Conservation (phyloP, 2,797 vertebrate genomes). For the Telmatherina bonti region DNA sequence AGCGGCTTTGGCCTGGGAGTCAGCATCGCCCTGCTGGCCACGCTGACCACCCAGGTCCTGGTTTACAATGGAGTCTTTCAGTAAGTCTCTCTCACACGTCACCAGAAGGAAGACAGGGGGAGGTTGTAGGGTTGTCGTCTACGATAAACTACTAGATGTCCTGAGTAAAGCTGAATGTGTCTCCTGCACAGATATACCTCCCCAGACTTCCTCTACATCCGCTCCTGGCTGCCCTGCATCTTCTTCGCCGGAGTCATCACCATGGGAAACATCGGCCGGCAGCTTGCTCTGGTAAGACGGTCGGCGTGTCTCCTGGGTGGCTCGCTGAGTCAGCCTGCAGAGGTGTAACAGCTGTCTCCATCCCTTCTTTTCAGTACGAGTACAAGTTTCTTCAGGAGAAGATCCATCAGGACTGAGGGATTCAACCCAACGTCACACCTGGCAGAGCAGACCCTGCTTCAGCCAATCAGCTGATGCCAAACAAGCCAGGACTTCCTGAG, state of each 20-base stretch:
- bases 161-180: not conserved
- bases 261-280: slow-evolving; percentile 96
- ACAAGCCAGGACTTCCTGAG: slow-evolving; percentile 14
- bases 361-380: slow-evolving; percentile 86
- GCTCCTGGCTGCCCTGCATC: slow-evolving; percentile 97
- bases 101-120: too few relatives aligned
- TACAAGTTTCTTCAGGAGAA: slow-evolving; percentile 92
- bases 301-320: too few relatives aligned
- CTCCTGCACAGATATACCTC: slow-evolving; percentile 88
- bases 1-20: slow-evolving; percentile 93
- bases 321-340: too few relatives aligned
- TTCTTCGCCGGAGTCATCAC: slow-evolving; percentile 98
- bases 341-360: not conserved
- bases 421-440: not conserved
- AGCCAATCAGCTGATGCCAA: not conserved
- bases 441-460: not conserved
- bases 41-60: slow-evolving; percentile 90
- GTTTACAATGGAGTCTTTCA: slow-evolving; percentile 96
- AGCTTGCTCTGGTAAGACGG: slow-evolving; percentile 91
- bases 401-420: slow-evolving; percentile 90
- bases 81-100: slow-evolving; percentile 80
- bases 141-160: too few relatives aligned
- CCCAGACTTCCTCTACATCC: slow-evolving; percentile 95
- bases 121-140: too few relatives aligned
- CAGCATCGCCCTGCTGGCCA: slow-evolving; percentile 92